Conservation (phyloP, 2,797 vertebrate species). For the Gallirallus australis region DNA sequence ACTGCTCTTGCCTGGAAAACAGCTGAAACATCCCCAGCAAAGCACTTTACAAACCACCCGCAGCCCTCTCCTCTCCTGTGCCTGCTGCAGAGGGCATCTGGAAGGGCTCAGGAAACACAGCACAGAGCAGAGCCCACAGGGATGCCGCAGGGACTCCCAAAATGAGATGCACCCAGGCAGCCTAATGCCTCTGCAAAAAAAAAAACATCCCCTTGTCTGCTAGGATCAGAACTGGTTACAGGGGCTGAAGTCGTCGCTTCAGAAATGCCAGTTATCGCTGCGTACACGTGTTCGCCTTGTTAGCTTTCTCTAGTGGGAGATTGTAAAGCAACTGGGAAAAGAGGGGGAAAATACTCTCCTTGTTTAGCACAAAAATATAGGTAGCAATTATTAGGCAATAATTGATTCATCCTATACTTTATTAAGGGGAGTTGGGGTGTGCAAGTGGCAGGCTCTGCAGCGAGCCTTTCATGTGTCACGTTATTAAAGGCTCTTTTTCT, state of each 20-base stretch:
- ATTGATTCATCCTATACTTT: constrained; percentile 65
- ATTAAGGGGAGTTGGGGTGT: constrained; percentile 27
- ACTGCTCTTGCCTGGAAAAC: not conserved
- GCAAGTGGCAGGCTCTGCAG: constrained; percentile 35
- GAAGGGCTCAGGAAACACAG: not conserved
- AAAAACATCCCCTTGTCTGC: accelerated
- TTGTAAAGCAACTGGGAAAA: not conserved
- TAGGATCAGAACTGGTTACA: not conserved
- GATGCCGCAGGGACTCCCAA: not conserved
- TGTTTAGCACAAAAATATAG: constrained; percentile 40
- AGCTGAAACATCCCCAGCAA: accelerated
- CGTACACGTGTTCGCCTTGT: not conserved
- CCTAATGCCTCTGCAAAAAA: not conserved
- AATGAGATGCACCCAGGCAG: not conserved
- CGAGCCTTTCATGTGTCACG: constrained; percentile 62
- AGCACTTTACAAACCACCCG: not conserved
- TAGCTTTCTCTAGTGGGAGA: not conserved
- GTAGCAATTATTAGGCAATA: constrained; percentile 65
- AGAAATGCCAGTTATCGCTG: not conserved
- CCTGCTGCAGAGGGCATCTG: not conserved
- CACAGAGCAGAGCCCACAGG: not conserved
- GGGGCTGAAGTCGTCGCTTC: not conserved
- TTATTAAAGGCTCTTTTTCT: constrained; percentile 67
- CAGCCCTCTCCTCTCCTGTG: not conserved
- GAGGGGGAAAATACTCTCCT: not conserved